Evolutionary conservation across 2,113 vertebrate species (phyloP).

Genomic region (Charina bottae): DNA sequence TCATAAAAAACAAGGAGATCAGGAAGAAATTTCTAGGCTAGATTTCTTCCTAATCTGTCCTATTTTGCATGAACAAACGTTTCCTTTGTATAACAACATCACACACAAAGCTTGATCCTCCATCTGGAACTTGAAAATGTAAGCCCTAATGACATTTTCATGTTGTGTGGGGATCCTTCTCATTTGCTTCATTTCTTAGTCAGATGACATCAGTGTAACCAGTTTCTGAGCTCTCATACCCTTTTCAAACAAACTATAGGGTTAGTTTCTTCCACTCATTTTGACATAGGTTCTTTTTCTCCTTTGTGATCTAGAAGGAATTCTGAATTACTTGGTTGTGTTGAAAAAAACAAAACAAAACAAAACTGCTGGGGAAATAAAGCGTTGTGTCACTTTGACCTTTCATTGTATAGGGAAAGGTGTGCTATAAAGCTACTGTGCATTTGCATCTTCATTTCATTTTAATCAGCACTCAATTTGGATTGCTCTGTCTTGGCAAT

Average conservation of each 20-base stretch:
- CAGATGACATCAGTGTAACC: not conserved
- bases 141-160: not conserved
- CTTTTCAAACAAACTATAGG: not conserved
- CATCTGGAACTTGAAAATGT: not conserved
- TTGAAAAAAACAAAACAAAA: slow-evolving; percentile 9
- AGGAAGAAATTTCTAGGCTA: not conserved
- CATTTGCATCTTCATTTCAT: slow-evolving; percentile 65
- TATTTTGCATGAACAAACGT: not conserved
- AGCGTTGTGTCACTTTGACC: slow-evolving; percentile 67
- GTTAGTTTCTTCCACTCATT: not conserved
- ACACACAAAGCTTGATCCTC: not conserved
- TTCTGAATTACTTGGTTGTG: not conserved
- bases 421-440: slow-evolving; percentile 61
- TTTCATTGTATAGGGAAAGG: slow-evolving; percentile 50
- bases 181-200: not conserved
- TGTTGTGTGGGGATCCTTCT: not conserved
- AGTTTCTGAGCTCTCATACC: not conserved
- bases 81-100: not conserved
- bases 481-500: slow-evolving; percentile 67
- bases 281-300: not conserved
- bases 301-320: not conserved
- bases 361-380: slow-evolving; percentile 40
- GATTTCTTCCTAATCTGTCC: not conserved
- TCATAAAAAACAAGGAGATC: not conserved
- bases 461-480: slow-evolving; percentile 75